Evolutionary conservation across 2,797 vertebrate species (phyloP).

Genomic region (Huso huso): DNA sequence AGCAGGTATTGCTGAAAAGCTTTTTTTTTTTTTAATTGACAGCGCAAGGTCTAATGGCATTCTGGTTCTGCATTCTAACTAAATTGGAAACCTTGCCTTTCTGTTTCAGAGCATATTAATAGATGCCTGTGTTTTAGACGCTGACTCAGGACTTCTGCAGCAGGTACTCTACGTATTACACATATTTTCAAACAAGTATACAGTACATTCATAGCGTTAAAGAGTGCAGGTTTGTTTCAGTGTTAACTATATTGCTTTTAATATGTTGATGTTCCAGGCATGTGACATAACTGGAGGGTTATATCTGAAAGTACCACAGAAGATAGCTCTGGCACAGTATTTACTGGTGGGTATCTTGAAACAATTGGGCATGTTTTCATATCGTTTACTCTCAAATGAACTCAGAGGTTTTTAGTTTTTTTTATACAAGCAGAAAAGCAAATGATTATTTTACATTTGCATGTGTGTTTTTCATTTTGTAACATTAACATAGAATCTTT

Average conservation of each 20-base stretch:
- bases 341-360: slow-evolving; percentile 69
- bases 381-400: no score
- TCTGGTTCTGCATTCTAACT: no score
- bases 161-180: slow-evolving; percentile 45
- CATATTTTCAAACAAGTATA: neutral
- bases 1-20: slow-evolving; percentile 64
- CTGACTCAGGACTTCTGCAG: slow-evolving; percentile 89
- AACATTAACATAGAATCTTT: no score
- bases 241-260: neutral
- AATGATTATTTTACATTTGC: no score
- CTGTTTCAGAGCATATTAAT: slow-evolving; percentile 79
- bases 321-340: slow-evolving; percentile 81
- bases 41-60: no score
- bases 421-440: no score
- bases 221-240: neutral
- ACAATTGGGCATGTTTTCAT: no score
- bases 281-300: slow-evolving; percentile 94
- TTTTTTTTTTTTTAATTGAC: neutral
- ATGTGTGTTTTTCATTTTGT: no score
- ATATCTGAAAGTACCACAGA: slow-evolving; percentile 88
- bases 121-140: slow-evolving; percentile 89
- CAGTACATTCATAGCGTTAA: neutral
- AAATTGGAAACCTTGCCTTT: neutral
- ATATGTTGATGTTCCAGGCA: slow-evolving; percentile 59
- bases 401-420: no score